Evolutionary conservation across 2,888 invertebrate species (phyloP).

Genomic region (Heterodera filipjevi): DNA sequence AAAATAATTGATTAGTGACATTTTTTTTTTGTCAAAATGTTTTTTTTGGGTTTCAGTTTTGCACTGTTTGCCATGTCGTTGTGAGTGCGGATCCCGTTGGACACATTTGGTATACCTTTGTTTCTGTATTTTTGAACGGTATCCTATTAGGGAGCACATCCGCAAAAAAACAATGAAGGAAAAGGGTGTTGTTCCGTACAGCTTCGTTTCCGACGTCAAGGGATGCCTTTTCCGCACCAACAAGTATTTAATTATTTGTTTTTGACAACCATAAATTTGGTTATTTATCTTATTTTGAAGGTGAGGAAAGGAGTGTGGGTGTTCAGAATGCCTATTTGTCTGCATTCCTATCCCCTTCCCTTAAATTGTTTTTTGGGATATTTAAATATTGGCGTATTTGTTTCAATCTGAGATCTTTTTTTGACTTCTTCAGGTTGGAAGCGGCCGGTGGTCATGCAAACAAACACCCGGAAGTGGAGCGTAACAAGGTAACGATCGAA

Average conservation of each 20-base stretch:
- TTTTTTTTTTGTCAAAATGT: no score
- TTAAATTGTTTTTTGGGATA: no score
- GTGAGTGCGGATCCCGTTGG: not conserved
- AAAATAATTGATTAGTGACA: no score
- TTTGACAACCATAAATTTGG: no score
- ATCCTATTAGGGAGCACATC: not conserved
- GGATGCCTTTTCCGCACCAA: not conserved
- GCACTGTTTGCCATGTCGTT: not conserved
- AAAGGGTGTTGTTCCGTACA: not conserved
- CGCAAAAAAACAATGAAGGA: not conserved
- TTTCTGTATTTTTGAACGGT: not conserved
- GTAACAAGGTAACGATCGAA: not conserved
- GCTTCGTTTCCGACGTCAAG: not conserved
- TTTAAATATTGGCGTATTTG: no score
- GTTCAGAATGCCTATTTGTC: no score
- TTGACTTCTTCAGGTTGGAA: not conserved
- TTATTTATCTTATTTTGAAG: no score
- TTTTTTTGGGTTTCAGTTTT: not conserved
- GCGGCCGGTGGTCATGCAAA: not conserved
- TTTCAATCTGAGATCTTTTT: no score
- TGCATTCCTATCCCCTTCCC: no score
- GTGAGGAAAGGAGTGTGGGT: no score
- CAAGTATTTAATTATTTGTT: not conserved
- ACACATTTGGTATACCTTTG: not conserved
- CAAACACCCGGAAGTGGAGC: conserved; percentile 4